Evolutionary conservation across 2,113 vertebrate genomes (phyloP), one percentile per base, ranked within the genome.

Genomic region (Salvelinus namaycush): DNA sequence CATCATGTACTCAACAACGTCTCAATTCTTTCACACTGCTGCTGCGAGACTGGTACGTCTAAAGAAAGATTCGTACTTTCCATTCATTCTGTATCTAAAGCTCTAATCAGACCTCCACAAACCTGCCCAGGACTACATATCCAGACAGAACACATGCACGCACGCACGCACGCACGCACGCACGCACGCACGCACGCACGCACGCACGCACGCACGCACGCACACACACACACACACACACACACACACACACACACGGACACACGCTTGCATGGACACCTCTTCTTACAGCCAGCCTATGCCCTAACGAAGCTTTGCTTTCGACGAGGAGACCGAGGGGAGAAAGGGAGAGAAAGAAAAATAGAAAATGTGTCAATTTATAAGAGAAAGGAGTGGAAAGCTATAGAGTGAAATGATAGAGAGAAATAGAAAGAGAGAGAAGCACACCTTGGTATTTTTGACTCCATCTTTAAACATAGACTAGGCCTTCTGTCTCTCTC

Each of bases 381-480:
- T 57, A 20, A 57, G 48, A 29, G 69, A 71, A 22, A 70, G 13
- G 20, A 51, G 69, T 80, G 77, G 76, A 83, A 60, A 62, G 5
- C 34, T 62, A 73, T 60, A 66, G 80, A 76, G 84, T 81, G 54
- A 79, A 44, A 82, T 79, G 60, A 84, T 75, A 84, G 83, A 83
- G 76, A 69, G 72, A 84, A 76, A 69, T 72, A 84, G 79, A 68
- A n/a, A 67, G 67, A 14, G 67, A 26, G 6, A 81, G 84, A 86
- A 72, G 85, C 84, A 86, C 84, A 83, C 77, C 81, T 76, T 82
- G 84, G 85, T 89, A 86, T 80, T 22, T 70, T 71, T 75, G 62
- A 76, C 86, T 77, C 67, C 81, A 64, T 85, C 81, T 87, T 79
- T 9, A 72, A 70, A 79, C 72, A 2, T 73, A 71, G 59, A 29